Evolutionary conservation across 2,888 invertebrate species (phyloP).

Genomic region (Deilephila porcellus): DNA sequence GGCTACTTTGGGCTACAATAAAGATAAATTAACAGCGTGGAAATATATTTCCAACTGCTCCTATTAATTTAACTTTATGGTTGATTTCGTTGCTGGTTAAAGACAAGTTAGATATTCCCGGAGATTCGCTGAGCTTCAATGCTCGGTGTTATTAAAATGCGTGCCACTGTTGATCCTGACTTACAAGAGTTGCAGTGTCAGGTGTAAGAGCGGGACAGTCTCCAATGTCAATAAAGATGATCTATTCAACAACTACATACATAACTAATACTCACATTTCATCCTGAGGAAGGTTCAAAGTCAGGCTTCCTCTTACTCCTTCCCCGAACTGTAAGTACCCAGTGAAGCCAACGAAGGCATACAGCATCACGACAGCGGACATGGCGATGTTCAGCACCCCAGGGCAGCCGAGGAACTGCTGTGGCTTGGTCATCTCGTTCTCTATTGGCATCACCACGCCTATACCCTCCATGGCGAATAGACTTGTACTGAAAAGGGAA

Average conservation of each 20-base stretch:
- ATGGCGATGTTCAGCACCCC: slow-evolving; percentile 96
- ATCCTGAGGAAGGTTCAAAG: slow-evolving; percentile 90
- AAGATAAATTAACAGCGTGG: too few species aligned
- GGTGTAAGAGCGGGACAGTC: too few species aligned
- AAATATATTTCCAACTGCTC: too few species aligned
- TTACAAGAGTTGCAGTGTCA: too few species aligned
- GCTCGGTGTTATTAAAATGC: too few species aligned
- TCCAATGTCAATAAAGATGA: too few species aligned
- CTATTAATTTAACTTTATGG: too few species aligned
- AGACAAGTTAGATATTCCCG: too few species aligned
- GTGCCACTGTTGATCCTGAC: too few species aligned
- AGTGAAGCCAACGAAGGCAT: slow-evolving; percentile 93
- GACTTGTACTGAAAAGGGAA: slow-evolving; percentile 88
- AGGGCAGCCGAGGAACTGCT: slow-evolving; percentile 91
- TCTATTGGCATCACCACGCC: slow-evolving; percentile 97
- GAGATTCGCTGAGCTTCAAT: too few species aligned
- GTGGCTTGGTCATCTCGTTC: slow-evolving; percentile 94
- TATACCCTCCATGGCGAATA: slow-evolving; percentile 99
- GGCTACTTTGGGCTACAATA: background rate
- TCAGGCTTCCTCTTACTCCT: slow-evolving; percentile 89
- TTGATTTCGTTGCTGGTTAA: too few species aligned
- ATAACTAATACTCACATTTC: slow-evolving; percentile 84
- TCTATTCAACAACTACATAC: background rate
- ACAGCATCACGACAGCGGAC: slow-evolving; percentile 91
- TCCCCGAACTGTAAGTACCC: slow-evolving; percentile 95